Evolutionary conservation across 2,888 invertebrate species (phyloP).

Genomic region (Oegoconia quadripuncta): DNA sequence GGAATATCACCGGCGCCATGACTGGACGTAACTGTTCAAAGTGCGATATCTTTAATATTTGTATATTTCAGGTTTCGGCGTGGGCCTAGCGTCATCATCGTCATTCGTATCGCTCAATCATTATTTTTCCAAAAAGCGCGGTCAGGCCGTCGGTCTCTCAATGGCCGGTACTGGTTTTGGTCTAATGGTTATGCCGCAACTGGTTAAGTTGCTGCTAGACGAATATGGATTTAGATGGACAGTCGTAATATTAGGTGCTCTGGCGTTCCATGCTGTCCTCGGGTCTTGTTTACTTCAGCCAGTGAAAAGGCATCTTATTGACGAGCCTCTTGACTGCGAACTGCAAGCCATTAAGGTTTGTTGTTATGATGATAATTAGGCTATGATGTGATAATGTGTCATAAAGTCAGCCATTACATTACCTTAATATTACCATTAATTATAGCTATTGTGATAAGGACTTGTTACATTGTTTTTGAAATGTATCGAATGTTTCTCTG

Average conservation of each 20-base stretch:
- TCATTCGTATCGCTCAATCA: conserved; percentile 89
- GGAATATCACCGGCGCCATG: no score
- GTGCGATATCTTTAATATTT: not conserved
- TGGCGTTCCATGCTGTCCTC: conserved; percentile 83
- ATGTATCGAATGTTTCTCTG: no score
- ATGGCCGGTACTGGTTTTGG: conserved; percentile 90
- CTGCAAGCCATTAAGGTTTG: conserved; percentile 68
- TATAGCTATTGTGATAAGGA: no score
- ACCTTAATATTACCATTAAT: no score
- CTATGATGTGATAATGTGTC: no score
- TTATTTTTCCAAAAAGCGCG: conserved; percentile 86
- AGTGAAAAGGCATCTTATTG: conserved; percentile 84
- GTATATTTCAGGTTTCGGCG: conserved; percentile 82
- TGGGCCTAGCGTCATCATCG: conserved; percentile 86
- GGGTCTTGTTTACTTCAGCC: conserved; percentile 85
- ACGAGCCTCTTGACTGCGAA: conserved; percentile 76
- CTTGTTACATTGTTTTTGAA: no score
- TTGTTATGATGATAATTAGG: no score
- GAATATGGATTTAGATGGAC: conserved; percentile 83
- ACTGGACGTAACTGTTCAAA: no score
- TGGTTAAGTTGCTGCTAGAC: conserved; percentile 81
- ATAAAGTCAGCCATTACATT: no score
- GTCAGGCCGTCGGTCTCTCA: conserved; percentile 88
- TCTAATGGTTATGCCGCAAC: conserved; percentile 88
- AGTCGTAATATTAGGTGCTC: conserved; percentile 82